Percentiles rank a stretch among this genome's conserved stretches.
Conservation (phyloP, 1,140 invertebrate genomes). For the Pseudobourletiella spinata region DNA sequence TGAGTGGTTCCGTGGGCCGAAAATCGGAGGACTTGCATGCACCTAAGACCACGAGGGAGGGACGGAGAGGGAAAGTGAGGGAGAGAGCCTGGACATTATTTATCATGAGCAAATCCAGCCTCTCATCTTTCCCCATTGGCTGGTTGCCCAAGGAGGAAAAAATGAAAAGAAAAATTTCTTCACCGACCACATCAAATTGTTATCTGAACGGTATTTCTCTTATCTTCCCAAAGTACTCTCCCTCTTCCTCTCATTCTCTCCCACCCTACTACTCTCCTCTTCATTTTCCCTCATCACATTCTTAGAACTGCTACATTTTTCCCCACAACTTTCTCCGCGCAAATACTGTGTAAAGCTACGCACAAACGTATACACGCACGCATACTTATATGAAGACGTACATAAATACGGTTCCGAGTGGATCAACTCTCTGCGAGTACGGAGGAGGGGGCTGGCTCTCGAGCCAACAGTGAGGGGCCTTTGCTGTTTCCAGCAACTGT, state of each 20-base stretch:
- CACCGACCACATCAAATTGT: slow-evolving; percentile 20
- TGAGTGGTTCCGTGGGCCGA: no score
- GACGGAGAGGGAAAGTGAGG: background rate
- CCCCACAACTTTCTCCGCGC: background rate
- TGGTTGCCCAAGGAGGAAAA: slow-evolving; percentile 19
- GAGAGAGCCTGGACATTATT: slow-evolving; percentile 19
- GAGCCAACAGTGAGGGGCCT: no score
- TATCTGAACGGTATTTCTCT: slow-evolving; percentile 20
- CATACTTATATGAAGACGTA: background rate
- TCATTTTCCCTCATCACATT: background rate
- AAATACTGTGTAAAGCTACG: background rate
- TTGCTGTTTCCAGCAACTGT: no score
- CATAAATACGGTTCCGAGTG: background rate
- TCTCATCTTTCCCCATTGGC: slow-evolving; percentile 27
- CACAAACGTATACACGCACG: background rate
- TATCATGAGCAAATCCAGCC: slow-evolving; percentile 20
- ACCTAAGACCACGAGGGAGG: no score
- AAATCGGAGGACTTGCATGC: no score
- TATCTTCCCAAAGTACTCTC: slow-evolving; percentile 7
- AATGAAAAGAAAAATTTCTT: slow-evolving; percentile 23
- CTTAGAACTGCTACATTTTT: background rate
- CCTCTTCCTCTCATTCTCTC: background rate
- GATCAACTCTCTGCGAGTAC: background rate
- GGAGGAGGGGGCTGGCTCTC: background rate
- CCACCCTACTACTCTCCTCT: background rate